Base-by-base conservation (phyloP, 2,113 vertebrate genomes). In the Rutilus rutilus region DNA sequence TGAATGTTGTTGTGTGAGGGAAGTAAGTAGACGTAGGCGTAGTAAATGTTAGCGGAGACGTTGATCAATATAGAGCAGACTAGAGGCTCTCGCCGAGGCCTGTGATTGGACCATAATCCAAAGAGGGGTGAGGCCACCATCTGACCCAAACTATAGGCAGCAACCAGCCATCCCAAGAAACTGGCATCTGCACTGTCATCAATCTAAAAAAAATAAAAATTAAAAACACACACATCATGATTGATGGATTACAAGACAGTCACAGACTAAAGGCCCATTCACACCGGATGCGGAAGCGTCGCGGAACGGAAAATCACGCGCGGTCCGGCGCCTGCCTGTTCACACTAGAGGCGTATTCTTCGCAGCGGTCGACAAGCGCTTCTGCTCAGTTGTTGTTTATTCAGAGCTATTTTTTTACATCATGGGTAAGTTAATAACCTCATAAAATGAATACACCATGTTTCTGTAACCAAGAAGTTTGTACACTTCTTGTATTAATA, bases 91-190 rank as follows among this genome's bases (percentile, higher is more conserved):
- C 92, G 96, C 86, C 95, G 92, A 50, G 96, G 97, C 81, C 97
- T 95, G 92, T 96, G 88, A 92, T 99, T 99, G 80, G 98, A 99
- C 98, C 98, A 99, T 21, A 95, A 86, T 45, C 98, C 98, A 39
- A 99, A 98, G 0, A 99, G 50, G 19, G 97, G 97, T 1, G 98
- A 99, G 4, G 97, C 97, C 64, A 96, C 88, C 98, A 99, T 98
- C 81, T 99, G 98, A 21, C 97, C 97, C 64, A 99, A 93, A 87
- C 98, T 99, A 85, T 96, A 99, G 0, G 97, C 96, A 60, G 98
- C 97, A 90, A 99, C 97, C 45, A 99, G 96, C 98, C 98, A 99
- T 73, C 98, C 98, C 92, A 99, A 92, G 91, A 99, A 99, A 90
- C 95, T 96, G 0, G 96, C 93, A 82, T 96, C 93, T 0, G 96